Evolutionary conservation across 2,888 invertebrate genomes (phyloP), one percentile per base, ranked within the genome.

Genomic region (Cyaniris semiargus): DNA sequence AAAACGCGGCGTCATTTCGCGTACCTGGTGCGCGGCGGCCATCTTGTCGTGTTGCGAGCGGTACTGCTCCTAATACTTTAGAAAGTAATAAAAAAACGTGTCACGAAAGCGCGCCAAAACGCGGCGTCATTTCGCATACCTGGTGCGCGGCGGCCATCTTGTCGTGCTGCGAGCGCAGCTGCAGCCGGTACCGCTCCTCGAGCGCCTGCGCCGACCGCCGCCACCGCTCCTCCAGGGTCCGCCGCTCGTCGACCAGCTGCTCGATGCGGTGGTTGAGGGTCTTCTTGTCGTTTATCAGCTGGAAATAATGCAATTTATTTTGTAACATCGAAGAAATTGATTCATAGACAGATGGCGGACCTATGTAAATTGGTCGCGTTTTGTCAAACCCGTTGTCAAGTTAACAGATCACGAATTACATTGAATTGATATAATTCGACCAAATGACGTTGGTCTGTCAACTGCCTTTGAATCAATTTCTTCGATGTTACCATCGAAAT

Each of bases 131-230:
- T 44, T 44, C 23, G 23, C 21, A 3, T 85, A 94, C 88, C 89
- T 97, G 97, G 85, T 98, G 97, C 0, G 97, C 96, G 38, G 97
- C 97, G 34, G 95, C 93, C 80, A 96, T 96, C 83, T 96, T 96
- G 85, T 97, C 97, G 85, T 96, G 96, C 56, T 96, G 95, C 81
- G 96, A 96, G 75, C 96, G 94, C 76, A 97, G 86, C 86, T 98
- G 97, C 3, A 97, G 94, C 81, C 95, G 95, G 86, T 97, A 96
- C 48, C 96, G 95, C 79, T 97, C 97, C 79, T 97, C 96, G 75
- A 96, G 89, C 38, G 96, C 95, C 84, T 96, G 96, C 81, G 96
- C 90, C 44, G 96, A 95, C 0, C 95, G 91, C 82, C 95, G 95
- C 88, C 95, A 95, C 13, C 96, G 94, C 75, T 95, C 95, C 84